Evolutionary conservation across 2,888 invertebrate genomes (phyloP), one percentile per base, ranked within the genome.

Genomic region (Callinectes sapidus): DNA sequence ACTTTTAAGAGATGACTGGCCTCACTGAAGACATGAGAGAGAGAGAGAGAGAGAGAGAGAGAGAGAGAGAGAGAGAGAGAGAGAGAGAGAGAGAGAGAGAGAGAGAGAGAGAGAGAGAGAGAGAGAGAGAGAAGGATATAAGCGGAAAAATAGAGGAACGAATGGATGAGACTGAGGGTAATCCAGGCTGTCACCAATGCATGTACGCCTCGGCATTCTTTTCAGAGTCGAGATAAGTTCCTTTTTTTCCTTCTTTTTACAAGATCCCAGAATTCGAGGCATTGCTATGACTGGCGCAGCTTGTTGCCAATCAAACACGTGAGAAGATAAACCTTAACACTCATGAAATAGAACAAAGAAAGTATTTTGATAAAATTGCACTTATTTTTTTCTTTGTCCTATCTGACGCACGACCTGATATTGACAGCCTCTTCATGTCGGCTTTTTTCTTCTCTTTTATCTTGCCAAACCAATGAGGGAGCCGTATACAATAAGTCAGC

Each of bases 61-160:
- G 86, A 86, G 86, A 86, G 86, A 86, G 86, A 86, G 86, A 86
- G 85, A 85, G 85, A 85, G 85, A 85, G 85, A 85, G 85, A 85
- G 85, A 85, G 85, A 85, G 85, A 85, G 85, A 85, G 35, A 85
- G 85, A 85, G 85, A 85, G 85, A 85, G 85, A 85, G 85, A 85
- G 85, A 85, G 85, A 85, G 85, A 85, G 85, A 85, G 85, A 85
- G 85, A 85, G 85, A 85, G 85, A 85, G 85, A 85, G 85, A 85
- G 85, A 85, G 85, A 85, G 85, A 85, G 85, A 85, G 85, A 85
- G 85, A 85, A 35, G 35, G 85, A 85, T 10, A 85, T 35, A 86
- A 39, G 18, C 18, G 18, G 61, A 61, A 18, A 61, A 18, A 61
- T 18, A 61, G 61, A 61, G 61, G 28, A 71, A 71, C 23, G 28